These are phyloP conservation scores for Capra hircus DNA, from an alignment of 2,113 vertebrate species.

Conservation along the genomic window DNA sequence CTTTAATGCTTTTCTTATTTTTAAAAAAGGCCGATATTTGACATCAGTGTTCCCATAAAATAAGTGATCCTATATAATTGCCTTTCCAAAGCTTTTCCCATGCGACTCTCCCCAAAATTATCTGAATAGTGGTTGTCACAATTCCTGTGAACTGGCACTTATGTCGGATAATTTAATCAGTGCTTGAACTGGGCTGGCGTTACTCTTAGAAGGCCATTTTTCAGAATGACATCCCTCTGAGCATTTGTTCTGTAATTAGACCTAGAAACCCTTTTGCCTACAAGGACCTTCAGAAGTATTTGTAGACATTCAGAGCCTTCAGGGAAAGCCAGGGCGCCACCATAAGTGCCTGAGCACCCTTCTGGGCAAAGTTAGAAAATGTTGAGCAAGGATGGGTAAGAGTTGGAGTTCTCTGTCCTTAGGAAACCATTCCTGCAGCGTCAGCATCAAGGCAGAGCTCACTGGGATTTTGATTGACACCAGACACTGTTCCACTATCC, in stretches of 20 bases:
- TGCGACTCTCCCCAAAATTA: not conserved
- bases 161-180: slow-evolving; percentile 48
- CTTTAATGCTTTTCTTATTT: not conserved
- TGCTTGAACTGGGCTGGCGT: not conserved
- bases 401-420: not conserved
- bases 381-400: not conserved
- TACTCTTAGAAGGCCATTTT: slow-evolving; percentile 36
- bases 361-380: not conserved
- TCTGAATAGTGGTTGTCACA: slow-evolving; percentile 9
- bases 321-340: not conserved
- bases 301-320: not conserved
- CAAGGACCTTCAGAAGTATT: not conserved
- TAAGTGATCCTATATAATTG: slow-evolving; percentile 31
- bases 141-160: slow-evolving; percentile 40
- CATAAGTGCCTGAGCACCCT: not conserved
- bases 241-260: slow-evolving; percentile 53
- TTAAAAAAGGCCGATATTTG: not conserved
- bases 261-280: not conserved
- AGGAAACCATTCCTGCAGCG: not conserved
- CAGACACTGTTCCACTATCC: not conserved
- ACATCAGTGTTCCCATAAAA: slow-evolving; percentile 35
- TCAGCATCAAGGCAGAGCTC: not conserved
- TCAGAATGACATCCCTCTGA: slow-evolving; percentile 27
- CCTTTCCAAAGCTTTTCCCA: slow-evolving; percentile 11
- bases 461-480: not conserved